Evolutionary conservation across 1,140 invertebrate genomes (phyloP).

Genomic region (Teleogryllus occipitalis): DNA sequence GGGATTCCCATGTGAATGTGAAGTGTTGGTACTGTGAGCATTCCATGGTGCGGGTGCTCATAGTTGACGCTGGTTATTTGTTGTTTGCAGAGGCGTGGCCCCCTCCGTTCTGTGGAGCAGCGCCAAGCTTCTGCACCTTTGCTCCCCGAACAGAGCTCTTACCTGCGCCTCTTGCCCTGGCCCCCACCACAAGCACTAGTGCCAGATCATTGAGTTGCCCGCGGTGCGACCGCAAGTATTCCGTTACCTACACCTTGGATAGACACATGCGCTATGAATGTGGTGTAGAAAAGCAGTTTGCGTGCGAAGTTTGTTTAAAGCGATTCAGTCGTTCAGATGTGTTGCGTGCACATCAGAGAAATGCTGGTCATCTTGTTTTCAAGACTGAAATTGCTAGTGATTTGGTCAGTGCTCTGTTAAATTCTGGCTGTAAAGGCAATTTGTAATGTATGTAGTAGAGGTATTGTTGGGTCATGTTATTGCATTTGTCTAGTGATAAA

Average conservation of each 20-base stretch:
- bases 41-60: not conserved
- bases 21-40: not conserved
- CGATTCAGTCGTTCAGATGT: conserved; percentile 29
- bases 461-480: not conserved
- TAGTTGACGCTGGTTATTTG: not conserved
- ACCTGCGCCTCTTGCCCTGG: not conserved
- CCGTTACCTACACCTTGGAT: conserved; percentile 31
- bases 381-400: not conserved
- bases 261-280: conserved; percentile 34
- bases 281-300: conserved; percentile 31
- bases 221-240: conserved; percentile 32
- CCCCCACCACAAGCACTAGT: not conserved
- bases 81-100: not conserved
- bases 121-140: not conserved
- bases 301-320: conserved; percentile 31
- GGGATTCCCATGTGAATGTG: not conserved
- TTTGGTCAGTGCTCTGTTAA: not conserved
- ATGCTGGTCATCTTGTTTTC: conserved; percentile 12
- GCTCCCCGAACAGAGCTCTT: conserved; percentile 2
- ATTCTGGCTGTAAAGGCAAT: conserved; percentile 4
- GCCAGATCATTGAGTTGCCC: conserved; percentile 25
- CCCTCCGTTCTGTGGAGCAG: conserved; percentile 2
- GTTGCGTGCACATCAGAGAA: conserved; percentile 24
- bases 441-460: not conserved
- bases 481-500: not conserved